Base-by-base conservation (phyloP, 2,113 vertebrate genomes). In the Seriola quinqueradiata region DNA sequence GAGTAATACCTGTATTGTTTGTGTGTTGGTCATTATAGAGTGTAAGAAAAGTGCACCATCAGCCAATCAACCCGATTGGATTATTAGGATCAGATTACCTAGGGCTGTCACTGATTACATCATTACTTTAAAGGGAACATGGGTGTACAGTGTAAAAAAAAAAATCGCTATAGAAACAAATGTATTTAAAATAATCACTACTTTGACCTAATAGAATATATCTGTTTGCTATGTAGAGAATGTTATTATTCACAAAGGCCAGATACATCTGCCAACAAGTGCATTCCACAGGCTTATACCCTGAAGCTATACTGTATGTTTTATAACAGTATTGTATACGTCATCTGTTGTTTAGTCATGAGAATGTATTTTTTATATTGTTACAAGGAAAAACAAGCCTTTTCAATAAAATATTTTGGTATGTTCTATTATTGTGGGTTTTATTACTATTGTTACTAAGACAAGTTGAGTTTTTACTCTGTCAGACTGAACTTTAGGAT, bases 71-170 rank as follows among this genome's bases (percentile, higher is more conserved):
- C 67, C 25, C 76, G n/a, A 73, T 68, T 79, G 81, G 91, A 92
- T 92, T 89, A 92, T 82, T 48, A 38, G 77, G 86, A 86, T 94
- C 87, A 89, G 82, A 91, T 94, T 90, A 92, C 86, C 55, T 75
- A 36, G 21, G 40, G 78, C 75, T 76, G 59, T 75, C 75, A 55
- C 48, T 84, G 70, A 75, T 80, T 61, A 77, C 77, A 80, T 89
- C 82, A 82, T 76, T 55, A 76, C 32, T 74, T 88, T 82, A 81
- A 76, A 79, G 48, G 52, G n/a, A 75, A 44, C 16, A 52, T 50
- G 19, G 32, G 0, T 89, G 64, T 70, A 80, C 11, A 65, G 28
- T 77, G 25, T 81, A 60, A 77, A 82, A 58, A 64, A 64, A 44
- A 48, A 21, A 4, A 12, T 57, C 1, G 11, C n/a, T 25, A 57